Percentiles rank a stretch among this genome's conserved stretches.
Conservation (phyloP, 2,888 invertebrate species). For the Villa cingulata region DNA sequence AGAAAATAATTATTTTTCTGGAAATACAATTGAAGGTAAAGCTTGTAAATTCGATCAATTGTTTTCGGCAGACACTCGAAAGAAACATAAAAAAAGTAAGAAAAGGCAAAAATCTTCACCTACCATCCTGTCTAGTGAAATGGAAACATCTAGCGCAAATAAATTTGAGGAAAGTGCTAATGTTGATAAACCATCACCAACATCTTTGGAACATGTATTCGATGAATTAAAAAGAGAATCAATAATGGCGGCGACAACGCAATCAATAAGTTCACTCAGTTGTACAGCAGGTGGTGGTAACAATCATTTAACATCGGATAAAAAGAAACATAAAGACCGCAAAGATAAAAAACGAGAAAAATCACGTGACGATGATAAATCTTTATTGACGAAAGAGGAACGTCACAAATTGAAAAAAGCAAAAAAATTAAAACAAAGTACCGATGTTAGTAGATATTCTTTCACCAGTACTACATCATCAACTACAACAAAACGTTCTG, state of each 20-base stretch:
- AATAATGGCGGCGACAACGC: constrained; percentile 7
- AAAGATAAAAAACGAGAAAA: constrained; percentile 35
- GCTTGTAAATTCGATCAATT: constrained; percentile 27
- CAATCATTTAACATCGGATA: constrained; percentile 16
- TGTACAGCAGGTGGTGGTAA: not conserved
- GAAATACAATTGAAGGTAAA: constrained; percentile 36
- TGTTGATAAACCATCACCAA: constrained; percentile 10
- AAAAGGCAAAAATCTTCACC: constrained; percentile 56
- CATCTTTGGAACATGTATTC: constrained; percentile 33
- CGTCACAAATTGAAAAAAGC: constrained; percentile 39
- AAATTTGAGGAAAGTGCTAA: not conserved
- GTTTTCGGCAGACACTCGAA: constrained; percentile 45
- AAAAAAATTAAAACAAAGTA: constrained; percentile 42
- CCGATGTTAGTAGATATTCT: not conserved
- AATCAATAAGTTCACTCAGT: constrained; percentile 14
- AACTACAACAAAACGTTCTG: constrained; percentile 45
- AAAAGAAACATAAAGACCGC: constrained; percentile 34
- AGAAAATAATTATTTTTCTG: constrained; percentile 15
- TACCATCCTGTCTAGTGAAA: constrained; percentile 8
- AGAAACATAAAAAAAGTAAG: constrained; percentile 75
- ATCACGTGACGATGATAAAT: constrained; percentile 20
- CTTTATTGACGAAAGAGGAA: constrained; percentile 32
- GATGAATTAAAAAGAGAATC: constrained; percentile 40
- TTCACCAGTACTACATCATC: constrained; percentile 19
- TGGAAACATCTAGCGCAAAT: constrained; percentile 3